Evolutionary conservation across 2,113 vertebrate genomes (phyloP).

Genomic region (Xiphophorus couchianus): DNA sequence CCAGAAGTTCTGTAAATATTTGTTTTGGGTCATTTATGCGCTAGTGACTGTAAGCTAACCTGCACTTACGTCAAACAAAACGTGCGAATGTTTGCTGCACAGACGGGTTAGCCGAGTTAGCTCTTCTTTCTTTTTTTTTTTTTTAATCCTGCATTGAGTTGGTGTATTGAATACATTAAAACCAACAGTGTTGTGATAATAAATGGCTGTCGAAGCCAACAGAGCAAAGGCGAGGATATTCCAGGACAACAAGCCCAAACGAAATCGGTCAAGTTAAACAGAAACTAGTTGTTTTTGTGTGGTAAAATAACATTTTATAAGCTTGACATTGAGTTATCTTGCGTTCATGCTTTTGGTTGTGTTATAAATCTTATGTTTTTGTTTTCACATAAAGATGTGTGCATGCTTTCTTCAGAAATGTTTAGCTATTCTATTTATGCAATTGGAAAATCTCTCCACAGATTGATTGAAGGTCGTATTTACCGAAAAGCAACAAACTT

Average conservation of each 20-base stretch:
- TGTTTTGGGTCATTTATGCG: neutral
- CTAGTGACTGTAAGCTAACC: neutral
- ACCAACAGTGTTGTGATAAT: rapidly evolving
- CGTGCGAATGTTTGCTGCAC: constrained; percentile 11
- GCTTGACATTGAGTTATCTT: too few relatives aligned
- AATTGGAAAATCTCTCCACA: constrained; percentile 32
- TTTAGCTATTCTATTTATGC: neutral
- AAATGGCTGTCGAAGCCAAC: neutral
- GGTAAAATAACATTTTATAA: too few relatives aligned
- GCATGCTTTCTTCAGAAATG: neutral
- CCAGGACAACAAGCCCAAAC: neutral
- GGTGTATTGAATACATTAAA: neutral
- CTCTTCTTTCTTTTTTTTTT: neutral
- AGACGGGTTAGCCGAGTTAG: constrained; percentile 42
- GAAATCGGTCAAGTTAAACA: neutral
- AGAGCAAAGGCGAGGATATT: neutral
- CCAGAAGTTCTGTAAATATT: rapidly evolving
- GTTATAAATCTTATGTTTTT: too few relatives aligned
- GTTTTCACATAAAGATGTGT: too few relatives aligned
- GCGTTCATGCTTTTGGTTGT: too few relatives aligned
- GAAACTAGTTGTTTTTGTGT: neutral
- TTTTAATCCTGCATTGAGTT: neutral
- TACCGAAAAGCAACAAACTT: neutral
- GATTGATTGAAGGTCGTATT: constrained; percentile 27
- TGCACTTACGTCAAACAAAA: neutral